These are phyloP conservation scores for Cuniculus paca DNA, from an alignment of 2,797 vertebrate genomes.

Conservation along the genomic window DNA sequence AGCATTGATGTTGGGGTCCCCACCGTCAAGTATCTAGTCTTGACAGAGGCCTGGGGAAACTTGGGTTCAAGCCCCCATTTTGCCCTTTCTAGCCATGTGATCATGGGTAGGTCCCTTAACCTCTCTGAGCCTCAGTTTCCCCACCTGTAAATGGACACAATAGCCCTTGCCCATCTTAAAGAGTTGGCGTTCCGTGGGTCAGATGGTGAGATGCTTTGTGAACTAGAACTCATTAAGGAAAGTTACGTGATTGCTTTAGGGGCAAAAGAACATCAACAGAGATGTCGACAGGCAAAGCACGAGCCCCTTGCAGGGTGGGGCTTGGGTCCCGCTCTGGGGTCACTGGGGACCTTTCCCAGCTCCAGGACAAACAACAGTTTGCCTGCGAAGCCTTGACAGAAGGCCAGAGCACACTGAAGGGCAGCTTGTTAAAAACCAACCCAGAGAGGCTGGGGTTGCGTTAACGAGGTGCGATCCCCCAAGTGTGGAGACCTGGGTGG, in stretches of 20 bases:
- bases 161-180: neutral
- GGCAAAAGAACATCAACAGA: neutral
- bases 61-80: neutral
- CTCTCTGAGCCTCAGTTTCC: conserved; percentile 40
- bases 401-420: neutral
- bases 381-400: conserved; percentile 22
- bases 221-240: neutral
- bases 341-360: neutral
- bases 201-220: neutral
- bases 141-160: neutral
- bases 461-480: conserved; percentile 74
- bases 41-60: neutral
- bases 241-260: neutral
- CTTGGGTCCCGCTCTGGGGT: neutral
- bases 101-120: neutral
- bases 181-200: neutral
- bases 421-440: conserved; percentile 59
- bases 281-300: neutral
- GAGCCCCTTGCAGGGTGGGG: neutral
- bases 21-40: no score
- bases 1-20: neutral
- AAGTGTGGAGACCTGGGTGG: conserved; percentile 24
- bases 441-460: neutral
- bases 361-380: conserved; percentile 14
- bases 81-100: neutral